These are phyloP conservation scores for Phyto melanocephala DNA, from an alignment of 2,888 invertebrate species.

Conservation along the genomic window DNA sequence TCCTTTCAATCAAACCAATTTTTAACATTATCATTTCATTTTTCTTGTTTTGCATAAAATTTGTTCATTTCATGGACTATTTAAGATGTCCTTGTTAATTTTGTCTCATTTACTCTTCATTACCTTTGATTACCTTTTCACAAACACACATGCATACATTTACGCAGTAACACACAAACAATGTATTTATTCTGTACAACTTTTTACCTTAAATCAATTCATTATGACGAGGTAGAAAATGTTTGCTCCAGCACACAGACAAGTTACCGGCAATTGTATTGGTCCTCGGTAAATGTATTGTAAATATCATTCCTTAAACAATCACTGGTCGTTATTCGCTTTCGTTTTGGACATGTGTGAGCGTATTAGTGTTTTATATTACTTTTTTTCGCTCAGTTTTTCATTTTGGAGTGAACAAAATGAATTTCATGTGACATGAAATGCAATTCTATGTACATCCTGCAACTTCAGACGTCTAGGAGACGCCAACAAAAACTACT, in stretches of 20 bases:
- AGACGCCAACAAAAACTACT: slow-evolving; percentile 27
- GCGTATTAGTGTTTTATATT: background rate
- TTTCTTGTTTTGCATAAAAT: slow-evolving; percentile 17
- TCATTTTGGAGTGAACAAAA: slow-evolving; percentile 29
- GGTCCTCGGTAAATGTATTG: slow-evolving; percentile 18
- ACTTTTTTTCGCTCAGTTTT: slow-evolving; percentile 3
- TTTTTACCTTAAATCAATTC: slow-evolving; percentile 29
- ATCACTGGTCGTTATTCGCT: slow-evolving; percentile 44
- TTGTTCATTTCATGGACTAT: slow-evolving; percentile 45
- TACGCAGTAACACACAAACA: background rate
- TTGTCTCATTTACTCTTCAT: slow-evolving; percentile 51
- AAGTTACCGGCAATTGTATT: slow-evolving; percentile 13
- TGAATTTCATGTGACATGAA: slow-evolving; percentile 54
- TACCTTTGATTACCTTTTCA: slow-evolving; percentile 45
- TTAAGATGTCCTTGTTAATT: slow-evolving; percentile 56
- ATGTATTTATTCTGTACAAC: slow-evolving; percentile 12
- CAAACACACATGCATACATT: background rate
- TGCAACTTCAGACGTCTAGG: slow-evolving; percentile 56
- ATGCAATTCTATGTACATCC: slow-evolving; percentile 48
- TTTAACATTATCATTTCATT: background rate
- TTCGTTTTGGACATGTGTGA: slow-evolving; percentile 2
- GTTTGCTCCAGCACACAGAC: background rate
- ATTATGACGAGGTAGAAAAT: background rate
- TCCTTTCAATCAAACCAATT: slow-evolving; percentile 36
- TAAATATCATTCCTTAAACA: slow-evolving; percentile 48